phyloP scores from a whole-genome alignment of 2,888 invertebrate species.

The Ophion slaviceki region DNA sequence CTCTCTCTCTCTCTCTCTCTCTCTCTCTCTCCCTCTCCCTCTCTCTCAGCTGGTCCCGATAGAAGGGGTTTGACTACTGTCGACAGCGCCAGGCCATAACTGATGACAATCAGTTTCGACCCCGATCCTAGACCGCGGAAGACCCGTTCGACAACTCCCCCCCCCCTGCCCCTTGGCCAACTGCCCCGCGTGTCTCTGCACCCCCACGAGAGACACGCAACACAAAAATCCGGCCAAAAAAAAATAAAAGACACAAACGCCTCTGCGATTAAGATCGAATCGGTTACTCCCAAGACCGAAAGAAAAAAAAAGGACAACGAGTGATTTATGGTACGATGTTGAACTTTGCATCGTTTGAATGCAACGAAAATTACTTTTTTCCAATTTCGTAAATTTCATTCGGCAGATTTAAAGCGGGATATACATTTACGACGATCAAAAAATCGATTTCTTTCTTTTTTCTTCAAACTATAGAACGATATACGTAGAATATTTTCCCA shows the following conservation, averaged over 20 bases:
- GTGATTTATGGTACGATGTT: background rate
- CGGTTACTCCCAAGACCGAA: background rate
- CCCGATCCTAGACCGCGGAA: slow-evolving; percentile 9
- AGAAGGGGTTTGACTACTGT: slow-evolving; percentile 50
- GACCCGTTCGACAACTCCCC: slow-evolving; percentile 11
- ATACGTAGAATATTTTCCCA: no score
- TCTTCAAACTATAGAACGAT: no score
- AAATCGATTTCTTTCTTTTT: no score
- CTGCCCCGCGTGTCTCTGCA: no score
- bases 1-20: no score
- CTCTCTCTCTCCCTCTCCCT: background rate
- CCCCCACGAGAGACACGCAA: background rate
- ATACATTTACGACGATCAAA: no score
- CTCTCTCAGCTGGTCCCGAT: background rate
- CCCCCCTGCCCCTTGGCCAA: background rate
- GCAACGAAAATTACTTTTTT: no score
- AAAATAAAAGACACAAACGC: background rate
- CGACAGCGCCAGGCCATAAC: slow-evolving; percentile 39
- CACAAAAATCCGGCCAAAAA: background rate
- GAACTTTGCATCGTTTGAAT: no score
- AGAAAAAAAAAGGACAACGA: slow-evolving; percentile 21
- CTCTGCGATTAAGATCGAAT: background rate
- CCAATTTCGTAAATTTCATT: no score
- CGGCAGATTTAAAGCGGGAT: no score
- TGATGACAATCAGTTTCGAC: slow-evolving; percentile 64